phyloP scores from a whole-genome alignment of 2,113 vertebrate species.

The Tympanuchus pallidicinctus region DNA sequence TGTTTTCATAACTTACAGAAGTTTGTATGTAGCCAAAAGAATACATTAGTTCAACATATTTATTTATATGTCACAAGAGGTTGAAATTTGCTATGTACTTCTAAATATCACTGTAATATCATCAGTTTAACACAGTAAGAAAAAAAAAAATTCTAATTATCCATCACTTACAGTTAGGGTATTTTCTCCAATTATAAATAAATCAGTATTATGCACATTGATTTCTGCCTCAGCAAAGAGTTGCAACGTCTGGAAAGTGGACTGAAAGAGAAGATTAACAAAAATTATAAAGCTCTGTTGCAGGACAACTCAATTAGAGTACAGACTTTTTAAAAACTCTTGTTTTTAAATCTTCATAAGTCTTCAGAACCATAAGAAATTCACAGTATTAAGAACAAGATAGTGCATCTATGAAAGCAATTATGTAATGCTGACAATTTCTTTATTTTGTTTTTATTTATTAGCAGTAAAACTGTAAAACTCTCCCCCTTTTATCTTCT shows the following conservation, averaged over 20 bases:
- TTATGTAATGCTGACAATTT: background rate
- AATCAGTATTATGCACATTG: slow-evolving; percentile 80
- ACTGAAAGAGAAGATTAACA: slow-evolving; percentile 74
- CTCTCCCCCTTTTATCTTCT: background rate
- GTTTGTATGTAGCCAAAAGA: background rate
- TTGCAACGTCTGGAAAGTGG: slow-evolving; percentile 83
- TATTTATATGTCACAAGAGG: background rate
- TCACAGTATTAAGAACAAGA: background rate
- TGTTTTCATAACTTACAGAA: background rate
- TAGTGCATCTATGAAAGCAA: background rate
- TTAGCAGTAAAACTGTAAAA: background rate
- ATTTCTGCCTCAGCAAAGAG: slow-evolving; percentile 81
- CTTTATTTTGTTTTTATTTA: background rate
- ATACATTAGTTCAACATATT: background rate
- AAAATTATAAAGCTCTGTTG: background rate
- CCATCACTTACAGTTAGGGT: slow-evolving; percentile 78
- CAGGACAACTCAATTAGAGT: background rate
- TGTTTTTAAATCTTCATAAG: background rate
- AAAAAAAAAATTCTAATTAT: background rate
- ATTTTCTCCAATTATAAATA: slow-evolving; percentile 83
- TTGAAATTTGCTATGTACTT: background rate
- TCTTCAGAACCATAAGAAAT: background rate
- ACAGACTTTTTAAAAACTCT: background rate
- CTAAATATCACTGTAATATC: background rate
- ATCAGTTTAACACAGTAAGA: background rate